These are phyloP conservation scores for Sturnus vulgaris DNA, from an alignment of 2,113 vertebrate genomes.

Conservation along the genomic window DNA sequence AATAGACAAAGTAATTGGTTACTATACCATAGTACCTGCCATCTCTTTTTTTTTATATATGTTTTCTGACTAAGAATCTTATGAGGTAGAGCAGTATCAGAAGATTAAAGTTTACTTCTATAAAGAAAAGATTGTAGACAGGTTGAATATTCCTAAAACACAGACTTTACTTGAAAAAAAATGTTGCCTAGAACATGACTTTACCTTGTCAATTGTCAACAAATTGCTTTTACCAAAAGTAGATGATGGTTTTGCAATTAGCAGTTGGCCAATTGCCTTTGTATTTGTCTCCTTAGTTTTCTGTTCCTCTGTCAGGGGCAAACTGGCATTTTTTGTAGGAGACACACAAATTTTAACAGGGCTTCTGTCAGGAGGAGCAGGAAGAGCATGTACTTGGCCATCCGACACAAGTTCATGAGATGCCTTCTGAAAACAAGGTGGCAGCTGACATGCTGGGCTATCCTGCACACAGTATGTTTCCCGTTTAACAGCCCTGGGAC, in stretches of 20 bases:
- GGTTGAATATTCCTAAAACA: neutral
- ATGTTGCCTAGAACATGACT: neutral
- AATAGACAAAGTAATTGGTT: neutral
- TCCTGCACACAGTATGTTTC: slow-evolving; percentile 84
- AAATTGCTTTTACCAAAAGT: slow-evolving; percentile 24
- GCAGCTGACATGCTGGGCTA: slow-evolving; percentile 73
- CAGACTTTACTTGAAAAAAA: neutral
- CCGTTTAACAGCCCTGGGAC: slow-evolving; percentile 77
- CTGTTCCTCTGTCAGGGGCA: neutral
- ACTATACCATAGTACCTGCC: neutral
- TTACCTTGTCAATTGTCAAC: slow-evolving; percentile 68
- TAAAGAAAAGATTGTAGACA: neutral
- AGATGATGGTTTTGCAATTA: neutral
- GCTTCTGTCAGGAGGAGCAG: slow-evolving; percentile 12
- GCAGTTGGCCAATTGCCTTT: neutral
- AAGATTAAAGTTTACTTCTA: neutral
- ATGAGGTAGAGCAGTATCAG: neutral
- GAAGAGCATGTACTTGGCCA: neutral
- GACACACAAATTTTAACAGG: slow-evolving; percentile 29
- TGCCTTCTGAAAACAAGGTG: slow-evolving; percentile 59
- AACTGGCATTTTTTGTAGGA: neutral
- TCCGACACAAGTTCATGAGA: neutral
- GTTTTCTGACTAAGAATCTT: neutral
- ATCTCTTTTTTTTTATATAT: neutral
- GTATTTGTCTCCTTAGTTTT: neutral